phyloP scores from a whole-genome alignment of 2,888 invertebrate species.

The Ennomos fuscantarius region DNA sequence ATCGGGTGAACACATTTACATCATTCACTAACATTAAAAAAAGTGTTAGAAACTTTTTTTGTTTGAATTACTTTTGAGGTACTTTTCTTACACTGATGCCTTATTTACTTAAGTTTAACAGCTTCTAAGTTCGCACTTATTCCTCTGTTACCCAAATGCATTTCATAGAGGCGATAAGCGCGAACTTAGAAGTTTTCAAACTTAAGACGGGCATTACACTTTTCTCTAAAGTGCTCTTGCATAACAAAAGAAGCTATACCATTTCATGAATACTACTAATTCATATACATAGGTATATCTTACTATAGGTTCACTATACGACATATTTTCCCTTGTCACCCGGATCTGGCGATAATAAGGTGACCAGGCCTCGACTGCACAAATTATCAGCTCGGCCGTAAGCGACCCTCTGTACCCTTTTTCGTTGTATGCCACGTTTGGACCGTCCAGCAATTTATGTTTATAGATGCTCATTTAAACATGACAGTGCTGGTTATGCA shows the following conservation, averaged over 20 bases:
- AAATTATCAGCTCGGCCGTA: slow-evolving; percentile 69
- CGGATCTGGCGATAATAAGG: slow-evolving; percentile 58
- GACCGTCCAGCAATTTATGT: slow-evolving; percentile 17
- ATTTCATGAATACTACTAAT: too few species aligned
- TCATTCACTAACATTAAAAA: too few species aligned
- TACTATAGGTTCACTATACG: neutral
- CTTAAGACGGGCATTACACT: too few species aligned
- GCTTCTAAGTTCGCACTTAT: too few species aligned
- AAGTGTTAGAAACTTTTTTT: too few species aligned
- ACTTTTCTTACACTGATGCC: too few species aligned
- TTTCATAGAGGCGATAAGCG: too few species aligned
- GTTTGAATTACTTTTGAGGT: too few species aligned
- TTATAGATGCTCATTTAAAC: slow-evolving; percentile 9
- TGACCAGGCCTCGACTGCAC: slow-evolving; percentile 59
- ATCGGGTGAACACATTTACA: too few species aligned
- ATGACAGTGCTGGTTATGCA: neutral
- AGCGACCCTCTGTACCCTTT: slow-evolving; percentile 71
- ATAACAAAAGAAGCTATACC: neutral
- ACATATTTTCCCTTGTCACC: slow-evolving; percentile 19
- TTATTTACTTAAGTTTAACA: neutral
- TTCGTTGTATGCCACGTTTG: slow-evolving; percentile 58
- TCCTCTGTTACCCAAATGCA: neutral
- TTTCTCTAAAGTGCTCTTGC: too few species aligned
- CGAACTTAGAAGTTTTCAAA: too few species aligned
- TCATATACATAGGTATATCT: neutral